Conservation (phyloP, 1,140 invertebrate species). For the Lasioglossum baleicum region DNA sequence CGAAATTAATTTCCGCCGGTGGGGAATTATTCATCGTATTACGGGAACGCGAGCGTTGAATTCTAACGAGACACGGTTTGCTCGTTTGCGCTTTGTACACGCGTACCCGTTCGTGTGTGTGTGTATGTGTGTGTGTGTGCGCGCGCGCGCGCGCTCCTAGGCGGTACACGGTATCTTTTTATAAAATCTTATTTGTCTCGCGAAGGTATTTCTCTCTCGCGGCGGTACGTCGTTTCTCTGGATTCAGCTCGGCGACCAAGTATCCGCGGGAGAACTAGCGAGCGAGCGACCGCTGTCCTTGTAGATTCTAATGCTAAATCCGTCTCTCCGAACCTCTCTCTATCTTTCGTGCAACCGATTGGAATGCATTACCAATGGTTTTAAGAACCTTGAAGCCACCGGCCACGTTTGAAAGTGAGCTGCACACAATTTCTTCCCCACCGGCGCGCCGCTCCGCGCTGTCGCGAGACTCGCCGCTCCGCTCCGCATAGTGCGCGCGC, state of each 20-base stretch:
- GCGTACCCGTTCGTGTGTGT: background rate
- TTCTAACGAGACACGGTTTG: conserved; percentile 34
- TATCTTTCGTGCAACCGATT: conserved; percentile 66
- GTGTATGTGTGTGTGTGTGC: too few species aligned
- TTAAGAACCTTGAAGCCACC: conserved; percentile 66
- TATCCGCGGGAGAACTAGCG: conserved; percentile 47
- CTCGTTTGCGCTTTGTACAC: background rate
- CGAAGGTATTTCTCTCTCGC: conserved; percentile 54
- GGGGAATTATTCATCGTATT: conserved; percentile 49
- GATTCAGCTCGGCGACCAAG: conserved; percentile 57
- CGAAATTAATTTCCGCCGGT: conserved; percentile 47
- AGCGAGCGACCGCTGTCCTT: conserved; percentile 48
- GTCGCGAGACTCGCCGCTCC: too few species aligned
- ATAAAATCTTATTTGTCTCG: conserved; percentile 54
- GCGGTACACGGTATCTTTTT: conserved; percentile 34
- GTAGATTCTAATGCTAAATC: conserved; percentile 68
- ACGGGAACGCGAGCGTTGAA: conserved; percentile 42
- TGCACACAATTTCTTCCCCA: conserved; percentile 63
- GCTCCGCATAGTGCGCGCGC: conserved; percentile 25
- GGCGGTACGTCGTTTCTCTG: conserved; percentile 54
- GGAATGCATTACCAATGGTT: conserved; percentile 67
- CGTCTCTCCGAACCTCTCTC: conserved; percentile 66
- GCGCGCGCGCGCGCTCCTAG: background rate
- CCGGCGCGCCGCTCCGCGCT: conserved; percentile 31
- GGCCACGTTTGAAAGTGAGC: conserved; percentile 65